These are phyloP conservation scores for Kradibia gibbosae DNA, from an alignment of 1,140 invertebrate species.

Conservation along the genomic window DNA sequence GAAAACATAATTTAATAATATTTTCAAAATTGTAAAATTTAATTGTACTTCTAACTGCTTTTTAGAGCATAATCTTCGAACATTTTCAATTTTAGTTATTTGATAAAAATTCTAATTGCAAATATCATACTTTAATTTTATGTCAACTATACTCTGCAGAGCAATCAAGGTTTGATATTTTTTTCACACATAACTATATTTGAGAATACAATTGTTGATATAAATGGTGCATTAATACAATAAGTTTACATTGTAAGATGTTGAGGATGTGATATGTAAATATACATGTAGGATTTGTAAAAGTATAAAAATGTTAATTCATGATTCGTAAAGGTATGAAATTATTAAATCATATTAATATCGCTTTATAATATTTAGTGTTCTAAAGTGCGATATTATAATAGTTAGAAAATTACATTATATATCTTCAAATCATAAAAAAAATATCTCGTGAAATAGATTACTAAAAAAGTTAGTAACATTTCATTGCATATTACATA, in stretches of 20 bases:
- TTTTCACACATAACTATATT: too few species aligned
- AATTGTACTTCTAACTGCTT: too few species aligned
- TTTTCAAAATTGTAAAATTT: too few species aligned
- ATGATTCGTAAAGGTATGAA: too few species aligned
- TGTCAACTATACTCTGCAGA: neutral
- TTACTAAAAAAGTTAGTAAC: too few species aligned
- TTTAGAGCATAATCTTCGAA: too few species aligned
- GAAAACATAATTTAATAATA: neutral
- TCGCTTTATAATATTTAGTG: neutral
- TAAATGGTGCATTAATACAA: neutral
- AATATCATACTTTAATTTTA: neutral
- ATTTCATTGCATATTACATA: too few species aligned
- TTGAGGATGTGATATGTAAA: neutral
- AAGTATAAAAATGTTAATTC: neutral
- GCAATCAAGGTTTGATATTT: constrained; percentile 29
- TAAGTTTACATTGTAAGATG: neutral
- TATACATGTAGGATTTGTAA: too few species aligned
- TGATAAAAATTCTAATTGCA: neutral
- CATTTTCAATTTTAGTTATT: too few species aligned
- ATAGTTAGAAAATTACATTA: neutral
- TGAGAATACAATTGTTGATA: neutral
- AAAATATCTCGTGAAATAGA: too few species aligned
- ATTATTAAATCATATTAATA: neutral
- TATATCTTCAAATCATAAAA: neutral
- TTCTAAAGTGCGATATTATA: neutral